A percentile compares a stretch with the other conserved stretches of the same genome.
Evolutionary conservation across 2,888 invertebrate genomes (phyloP).

Genomic region (Criorhina ranunculi): DNA sequence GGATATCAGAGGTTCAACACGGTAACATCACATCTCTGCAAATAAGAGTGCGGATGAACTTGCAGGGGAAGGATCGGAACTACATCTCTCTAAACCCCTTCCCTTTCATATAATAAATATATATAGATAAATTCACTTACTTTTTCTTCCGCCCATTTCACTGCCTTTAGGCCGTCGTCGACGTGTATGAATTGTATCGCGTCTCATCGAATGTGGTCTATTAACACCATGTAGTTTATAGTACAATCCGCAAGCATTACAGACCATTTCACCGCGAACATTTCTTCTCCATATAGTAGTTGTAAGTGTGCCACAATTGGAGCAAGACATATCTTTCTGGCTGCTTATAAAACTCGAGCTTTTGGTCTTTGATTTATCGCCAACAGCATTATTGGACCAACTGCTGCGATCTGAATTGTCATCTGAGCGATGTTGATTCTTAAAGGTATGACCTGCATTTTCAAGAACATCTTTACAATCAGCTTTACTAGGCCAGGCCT

Average conservation of each 20-base stretch:
- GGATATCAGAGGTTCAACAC: too few relatives aligned
- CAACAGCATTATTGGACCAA: conserved; percentile 33
- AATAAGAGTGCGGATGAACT: too few relatives aligned
- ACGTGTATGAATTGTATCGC: conserved; percentile 97
- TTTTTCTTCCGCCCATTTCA: conserved; percentile 86
- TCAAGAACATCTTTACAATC: conserved; percentile 79
- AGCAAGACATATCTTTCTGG: conserved; percentile 92
- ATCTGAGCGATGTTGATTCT: conserved; percentile 54
- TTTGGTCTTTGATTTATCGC: conserved; percentile 76
- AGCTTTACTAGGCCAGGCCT: conserved; percentile 89
- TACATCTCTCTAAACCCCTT: too few relatives aligned
- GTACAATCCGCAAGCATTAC: conserved; percentile 99
- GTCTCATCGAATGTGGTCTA: conserved; percentile 96
- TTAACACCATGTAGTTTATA: conserved; percentile 98
- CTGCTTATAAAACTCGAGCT: conserved; percentile 78
- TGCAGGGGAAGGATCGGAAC: too few relatives aligned
- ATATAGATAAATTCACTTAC: conserved; percentile 82
- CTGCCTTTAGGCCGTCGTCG: conserved; percentile 94
- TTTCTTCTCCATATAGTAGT: conserved; percentile 99
- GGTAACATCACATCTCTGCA: too few relatives aligned
- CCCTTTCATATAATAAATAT: neutral
- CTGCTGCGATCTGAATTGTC: conserved; percentile 57
- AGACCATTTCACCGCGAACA: conserved; percentile 98
- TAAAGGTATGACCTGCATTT: conserved; percentile 63
- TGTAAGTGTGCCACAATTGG: conserved; percentile 98